These are phyloP conservation scores for Calliopsis andreniformis DNA, from an alignment of 1,140 invertebrate genomes.

Conservation along the genomic window DNA sequence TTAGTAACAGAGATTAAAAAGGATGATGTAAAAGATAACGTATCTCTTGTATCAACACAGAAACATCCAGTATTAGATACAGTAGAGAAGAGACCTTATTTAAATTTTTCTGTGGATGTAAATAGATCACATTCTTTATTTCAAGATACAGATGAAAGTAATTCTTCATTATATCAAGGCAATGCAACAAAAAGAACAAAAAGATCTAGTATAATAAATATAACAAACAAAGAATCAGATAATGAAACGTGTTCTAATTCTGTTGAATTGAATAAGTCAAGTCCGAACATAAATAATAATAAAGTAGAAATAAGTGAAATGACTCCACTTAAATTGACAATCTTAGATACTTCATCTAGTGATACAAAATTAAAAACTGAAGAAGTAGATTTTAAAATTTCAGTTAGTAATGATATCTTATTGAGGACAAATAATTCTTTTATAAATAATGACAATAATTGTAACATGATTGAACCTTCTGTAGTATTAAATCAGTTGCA, in stretches of 20 bases:
- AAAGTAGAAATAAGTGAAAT: neutral
- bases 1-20: neutral
- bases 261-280: neutral
- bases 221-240: conserved; percentile 1
- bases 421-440: neutral
- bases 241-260: neutral
- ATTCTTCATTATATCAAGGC: neutral
- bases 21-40: neutral
- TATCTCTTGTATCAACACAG: neutral
- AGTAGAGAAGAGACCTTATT: neutral
- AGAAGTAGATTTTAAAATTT: neutral
- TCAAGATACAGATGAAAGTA: neutral
- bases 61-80: neutral
- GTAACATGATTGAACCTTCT: neutral
- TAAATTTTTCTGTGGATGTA: conserved; percentile 26
- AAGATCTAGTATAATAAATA: conserved; percentile 6
- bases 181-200: neutral
- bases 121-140: conserved; percentile 29
- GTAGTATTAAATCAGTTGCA: conserved; percentile 56
- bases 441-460: conserved; percentile 7
- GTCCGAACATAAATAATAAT: neutral
- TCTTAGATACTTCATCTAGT: neutral
- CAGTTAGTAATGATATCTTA: neutral
- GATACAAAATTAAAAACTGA: neutral
- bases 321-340: neutral